A percentile compares a stretch with the other conserved stretches of the same genome.
These are phyloP conservation scores for Mungos mungo DNA, from an alignment of 2,113 vertebrate species.

Conservation along the genomic window DNA sequence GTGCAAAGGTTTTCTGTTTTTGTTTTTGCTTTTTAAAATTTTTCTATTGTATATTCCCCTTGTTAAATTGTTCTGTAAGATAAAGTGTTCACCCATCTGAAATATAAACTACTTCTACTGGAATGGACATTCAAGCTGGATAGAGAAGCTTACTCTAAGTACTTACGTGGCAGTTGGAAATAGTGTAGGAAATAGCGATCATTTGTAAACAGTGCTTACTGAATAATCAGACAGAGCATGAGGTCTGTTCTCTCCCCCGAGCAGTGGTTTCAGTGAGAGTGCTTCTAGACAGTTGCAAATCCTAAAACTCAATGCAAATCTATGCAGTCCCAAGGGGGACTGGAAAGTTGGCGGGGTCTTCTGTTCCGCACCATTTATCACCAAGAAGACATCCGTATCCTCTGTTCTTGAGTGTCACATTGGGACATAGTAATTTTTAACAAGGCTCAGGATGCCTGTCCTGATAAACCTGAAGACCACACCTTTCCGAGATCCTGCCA, in stretches of 20 bases:
- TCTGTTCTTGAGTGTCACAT: background rate
- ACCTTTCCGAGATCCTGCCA: background rate
- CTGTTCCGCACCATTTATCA: background rate
- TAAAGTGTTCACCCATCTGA: background rate
- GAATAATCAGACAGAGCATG: background rate
- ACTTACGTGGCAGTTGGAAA: background rate
- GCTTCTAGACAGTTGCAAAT: background rate
- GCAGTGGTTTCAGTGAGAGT: background rate
- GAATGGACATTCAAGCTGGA: background rate
- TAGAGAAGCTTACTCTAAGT: background rate
- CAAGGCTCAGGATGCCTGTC: background rate
- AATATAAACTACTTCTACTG: background rate
- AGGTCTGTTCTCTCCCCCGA: background rate
- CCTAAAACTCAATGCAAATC: background rate
- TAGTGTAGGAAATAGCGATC: background rate
- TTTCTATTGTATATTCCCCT: background rate
- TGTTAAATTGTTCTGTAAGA: background rate
- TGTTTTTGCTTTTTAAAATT: background rate
- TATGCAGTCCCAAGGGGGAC: background rate
- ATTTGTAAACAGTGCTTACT: background rate
- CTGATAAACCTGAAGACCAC: background rate
- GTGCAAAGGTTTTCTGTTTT: background rate
- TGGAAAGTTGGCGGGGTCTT: background rate
- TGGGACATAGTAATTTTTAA: background rate
- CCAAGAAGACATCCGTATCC: background rate